Conservation (phyloP, 2,888 invertebrate genomes). For the Eristalis tenax region DNA sequence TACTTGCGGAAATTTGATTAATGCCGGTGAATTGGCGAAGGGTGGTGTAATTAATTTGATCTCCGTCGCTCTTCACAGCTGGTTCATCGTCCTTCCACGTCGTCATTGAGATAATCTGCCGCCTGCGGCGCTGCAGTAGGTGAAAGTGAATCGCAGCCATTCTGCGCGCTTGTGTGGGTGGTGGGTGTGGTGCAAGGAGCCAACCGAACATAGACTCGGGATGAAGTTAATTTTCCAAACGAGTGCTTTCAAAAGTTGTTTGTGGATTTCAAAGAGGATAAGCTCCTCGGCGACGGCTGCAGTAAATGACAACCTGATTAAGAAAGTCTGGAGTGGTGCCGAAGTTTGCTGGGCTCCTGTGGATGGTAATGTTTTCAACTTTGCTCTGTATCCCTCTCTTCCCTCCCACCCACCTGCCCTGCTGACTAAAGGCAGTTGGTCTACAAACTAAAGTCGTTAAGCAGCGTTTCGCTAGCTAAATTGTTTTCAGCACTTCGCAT, state of each 20-base stretch:
- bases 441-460: too few species aligned
- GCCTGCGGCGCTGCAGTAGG: neutral
- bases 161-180: neutral
- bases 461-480: too few species aligned
- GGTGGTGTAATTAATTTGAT: slow-evolving; percentile 26
- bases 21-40: slow-evolving; percentile 1
- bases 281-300: neutral
- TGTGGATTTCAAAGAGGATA: neutral
- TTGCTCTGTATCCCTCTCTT: too few species aligned
- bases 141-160: neutral
- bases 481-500: too few species aligned
- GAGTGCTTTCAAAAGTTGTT: neutral
- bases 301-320: neutral
- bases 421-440: neutral
- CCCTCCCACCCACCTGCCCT: too few species aligned
- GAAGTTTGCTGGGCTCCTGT: neutral
- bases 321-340: neutral
- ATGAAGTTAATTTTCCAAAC: neutral
- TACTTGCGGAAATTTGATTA: slow-evolving; percentile 41
- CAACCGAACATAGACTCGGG: neutral
- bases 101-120: neutral
- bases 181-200: neutral
- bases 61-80: neutral
- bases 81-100: neutral
- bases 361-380: neutral